phyloP scores from a whole-genome alignment of 1,140 invertebrate species.

The Monochamus saltuarius region DNA sequence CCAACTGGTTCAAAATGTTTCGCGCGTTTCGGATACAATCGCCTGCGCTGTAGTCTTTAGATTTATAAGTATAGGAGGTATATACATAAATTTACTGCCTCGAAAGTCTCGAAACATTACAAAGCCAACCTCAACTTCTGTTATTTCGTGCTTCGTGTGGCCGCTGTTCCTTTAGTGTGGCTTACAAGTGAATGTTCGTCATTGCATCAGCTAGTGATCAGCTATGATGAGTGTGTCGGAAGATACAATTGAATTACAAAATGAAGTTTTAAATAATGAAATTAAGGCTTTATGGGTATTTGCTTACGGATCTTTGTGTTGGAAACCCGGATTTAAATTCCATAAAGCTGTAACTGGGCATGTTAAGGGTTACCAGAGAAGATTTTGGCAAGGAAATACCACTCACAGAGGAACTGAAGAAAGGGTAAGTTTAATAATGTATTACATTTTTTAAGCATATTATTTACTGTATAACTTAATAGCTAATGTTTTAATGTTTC shows the following conservation, averaged over 20 bases:
- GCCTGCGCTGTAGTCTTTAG: too few relatives aligned
- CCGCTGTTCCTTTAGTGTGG: too few relatives aligned
- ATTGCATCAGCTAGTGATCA: conserved; percentile 14
- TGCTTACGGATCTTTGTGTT: conserved; percentile 84
- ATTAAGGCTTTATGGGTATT: conserved; percentile 70
- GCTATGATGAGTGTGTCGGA: conserved; percentile 9
- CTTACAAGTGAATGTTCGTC: neutral
- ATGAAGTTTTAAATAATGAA: conserved; percentile 37
- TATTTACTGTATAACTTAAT: too few relatives aligned
- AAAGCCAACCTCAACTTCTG: too few relatives aligned
- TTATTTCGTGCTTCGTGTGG: too few relatives aligned
- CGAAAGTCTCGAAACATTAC: too few relatives aligned
- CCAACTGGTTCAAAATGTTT: too few relatives aligned
- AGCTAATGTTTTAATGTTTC: too few relatives aligned
- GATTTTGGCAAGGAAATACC: conserved; percentile 86
- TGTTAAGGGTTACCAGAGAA: conserved; percentile 71
- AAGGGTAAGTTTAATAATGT: conserved; percentile 73
- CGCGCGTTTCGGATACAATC: too few relatives aligned
- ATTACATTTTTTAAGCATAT: too few relatives aligned
- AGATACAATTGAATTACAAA: conserved; percentile 27
- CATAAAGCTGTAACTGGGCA: conserved; percentile 69
- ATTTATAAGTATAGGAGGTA: too few relatives aligned
- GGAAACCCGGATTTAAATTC: conserved; percentile 83
- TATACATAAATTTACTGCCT: too few relatives aligned
- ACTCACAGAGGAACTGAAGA: conserved; percentile 75